A percentile compares a stretch with the other conserved stretches of the same genome.
Conservation (phyloP, 2,888 invertebrate genomes). For the Oxystoma pomonae region DNA sequence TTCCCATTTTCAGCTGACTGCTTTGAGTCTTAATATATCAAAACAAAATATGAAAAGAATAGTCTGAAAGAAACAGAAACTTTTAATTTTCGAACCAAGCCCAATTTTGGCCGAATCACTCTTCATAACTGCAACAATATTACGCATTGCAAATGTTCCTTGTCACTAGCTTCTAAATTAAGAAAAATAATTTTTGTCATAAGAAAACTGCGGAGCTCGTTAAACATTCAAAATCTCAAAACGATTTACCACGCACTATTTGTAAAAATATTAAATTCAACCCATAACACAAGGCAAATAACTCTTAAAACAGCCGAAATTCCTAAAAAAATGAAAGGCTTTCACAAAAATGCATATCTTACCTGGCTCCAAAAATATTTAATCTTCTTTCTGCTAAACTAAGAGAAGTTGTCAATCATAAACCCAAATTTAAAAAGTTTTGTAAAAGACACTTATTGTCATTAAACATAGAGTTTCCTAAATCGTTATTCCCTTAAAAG, state of each 20-base stretch:
- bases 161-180: not conserved
- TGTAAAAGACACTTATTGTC: not conserved
- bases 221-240: not conserved
- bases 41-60: too few relatives aligned
- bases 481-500: too few relatives aligned
- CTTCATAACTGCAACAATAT: too few relatives aligned
- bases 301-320: not conserved
- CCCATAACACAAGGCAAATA: not conserved
- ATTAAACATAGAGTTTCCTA: too few relatives aligned
- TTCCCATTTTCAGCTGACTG: too few relatives aligned
- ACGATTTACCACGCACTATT: not conserved
- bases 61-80: too few relatives aligned
- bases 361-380: not conserved
- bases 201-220: not conserved
- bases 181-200: not conserved
- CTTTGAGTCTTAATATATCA: too few relatives aligned
- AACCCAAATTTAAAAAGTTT: not conserved
- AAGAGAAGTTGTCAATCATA: not conserved
- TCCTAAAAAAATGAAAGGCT: not conserved
- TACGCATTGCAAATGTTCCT: too few relatives aligned
- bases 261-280: not conserved
- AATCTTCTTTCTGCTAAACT: not conserved
- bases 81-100: too few relatives aligned
- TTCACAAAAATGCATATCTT: not conserved
- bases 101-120: too few relatives aligned